phyloP scores from a whole-genome alignment of 2,797 vertebrate species.

The Eospalax fontanierii region DNA sequence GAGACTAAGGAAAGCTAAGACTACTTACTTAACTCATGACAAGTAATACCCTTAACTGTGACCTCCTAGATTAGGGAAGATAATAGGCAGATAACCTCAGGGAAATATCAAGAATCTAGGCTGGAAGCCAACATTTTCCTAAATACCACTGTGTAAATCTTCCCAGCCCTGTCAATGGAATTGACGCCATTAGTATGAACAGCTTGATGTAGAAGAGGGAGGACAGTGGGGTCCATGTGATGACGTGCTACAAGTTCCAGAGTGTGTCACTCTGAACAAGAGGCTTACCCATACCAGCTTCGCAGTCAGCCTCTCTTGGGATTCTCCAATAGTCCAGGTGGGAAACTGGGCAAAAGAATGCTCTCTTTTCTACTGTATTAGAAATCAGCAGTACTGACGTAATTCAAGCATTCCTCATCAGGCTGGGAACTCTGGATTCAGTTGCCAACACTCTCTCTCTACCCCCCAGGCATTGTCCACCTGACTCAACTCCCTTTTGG shows the following conservation, averaged over 20 bases:
- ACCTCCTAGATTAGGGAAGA: conserved; percentile 2
- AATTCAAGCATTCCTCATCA: background rate
- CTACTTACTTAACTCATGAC: no score
- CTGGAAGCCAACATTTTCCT: conserved; percentile 12
- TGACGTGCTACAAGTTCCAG: no score
- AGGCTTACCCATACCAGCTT: background rate
- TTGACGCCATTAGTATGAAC: background rate
- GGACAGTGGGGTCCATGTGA: background rate
- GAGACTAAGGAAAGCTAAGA: background rate
- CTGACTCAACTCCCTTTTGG: background rate
- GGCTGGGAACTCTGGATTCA: background rate
- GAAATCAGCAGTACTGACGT: background rate
- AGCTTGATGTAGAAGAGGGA: no score
- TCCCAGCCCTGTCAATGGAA: background rate
- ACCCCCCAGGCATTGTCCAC: background rate
- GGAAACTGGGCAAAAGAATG: background rate
- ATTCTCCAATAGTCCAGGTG: background rate
- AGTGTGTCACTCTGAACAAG: no score
- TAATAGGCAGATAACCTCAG: background rate
- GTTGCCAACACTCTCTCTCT: rapidly evolving
- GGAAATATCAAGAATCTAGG: background rate
- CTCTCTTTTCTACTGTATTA: background rate
- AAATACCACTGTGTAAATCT: background rate
- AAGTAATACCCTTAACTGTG: no score
- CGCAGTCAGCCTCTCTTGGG: rapidly evolving